Evolutionary conservation across 2,113 vertebrate species (phyloP).

Genomic region (Platanista minor): DNA sequence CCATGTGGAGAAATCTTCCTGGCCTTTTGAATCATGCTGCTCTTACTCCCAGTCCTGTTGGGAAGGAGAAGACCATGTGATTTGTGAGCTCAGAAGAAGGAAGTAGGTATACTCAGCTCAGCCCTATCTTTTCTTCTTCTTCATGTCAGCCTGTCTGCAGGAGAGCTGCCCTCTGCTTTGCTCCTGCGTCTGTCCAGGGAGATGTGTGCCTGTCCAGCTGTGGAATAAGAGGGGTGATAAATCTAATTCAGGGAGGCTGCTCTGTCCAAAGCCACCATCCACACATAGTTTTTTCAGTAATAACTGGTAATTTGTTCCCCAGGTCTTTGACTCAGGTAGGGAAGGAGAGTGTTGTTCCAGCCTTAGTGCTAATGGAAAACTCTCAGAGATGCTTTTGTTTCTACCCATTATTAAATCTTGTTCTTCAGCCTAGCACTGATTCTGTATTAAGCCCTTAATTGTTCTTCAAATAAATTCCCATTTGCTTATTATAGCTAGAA

Average conservation of each 20-base stretch:
- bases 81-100: background rate
- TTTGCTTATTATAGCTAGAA: background rate
- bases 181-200: background rate
- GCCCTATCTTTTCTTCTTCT: background rate
- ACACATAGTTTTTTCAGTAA: background rate
- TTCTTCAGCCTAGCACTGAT: background rate
- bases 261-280: background rate
- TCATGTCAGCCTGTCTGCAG: background rate
- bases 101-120: background rate
- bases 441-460: conserved; percentile 2
- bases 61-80: background rate
- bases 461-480: background rate
- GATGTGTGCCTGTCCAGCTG: background rate
- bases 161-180: background rate
- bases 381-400: background rate
- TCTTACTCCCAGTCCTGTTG: background rate
- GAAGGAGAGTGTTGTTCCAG: background rate
- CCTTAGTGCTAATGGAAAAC: background rate
- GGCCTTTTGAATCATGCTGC: background rate
- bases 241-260: background rate
- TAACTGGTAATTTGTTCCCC: background rate
- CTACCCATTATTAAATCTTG: background rate
- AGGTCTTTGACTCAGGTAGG: background rate
- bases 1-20: background rate
- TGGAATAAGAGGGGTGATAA: background rate